Evolutionary conservation across 2,113 vertebrate genomes (phyloP).

Genomic region (Charina bottae): DNA sequence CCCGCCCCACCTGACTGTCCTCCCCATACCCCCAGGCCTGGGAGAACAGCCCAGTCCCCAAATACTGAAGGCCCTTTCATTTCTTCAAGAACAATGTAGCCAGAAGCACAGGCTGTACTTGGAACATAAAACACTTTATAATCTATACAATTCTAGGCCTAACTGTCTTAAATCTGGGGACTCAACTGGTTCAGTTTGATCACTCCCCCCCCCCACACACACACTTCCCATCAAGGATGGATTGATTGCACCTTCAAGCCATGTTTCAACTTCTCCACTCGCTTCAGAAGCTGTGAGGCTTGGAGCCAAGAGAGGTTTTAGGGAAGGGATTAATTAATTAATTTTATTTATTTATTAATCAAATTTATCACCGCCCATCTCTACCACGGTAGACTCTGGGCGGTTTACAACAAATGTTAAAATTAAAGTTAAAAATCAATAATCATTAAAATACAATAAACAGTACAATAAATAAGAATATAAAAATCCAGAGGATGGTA

Average conservation of each 20-base stretch:
- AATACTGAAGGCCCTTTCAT: rapidly evolving
- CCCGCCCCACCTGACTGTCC: not conserved
- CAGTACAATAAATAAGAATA: too few relatives aligned
- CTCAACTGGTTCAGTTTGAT: not conserved
- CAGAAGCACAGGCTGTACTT: not conserved
- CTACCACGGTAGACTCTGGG: too few relatives aligned
- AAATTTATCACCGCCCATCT: too few relatives aligned
- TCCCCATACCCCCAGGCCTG: not conserved
- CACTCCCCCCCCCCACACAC: not conserved
- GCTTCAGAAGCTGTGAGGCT: not conserved
- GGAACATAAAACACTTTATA: not conserved
- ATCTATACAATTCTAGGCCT: not conserved
- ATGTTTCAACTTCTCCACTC: not conserved
- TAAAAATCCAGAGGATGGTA: too few relatives aligned
- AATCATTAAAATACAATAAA: too few relatives aligned
- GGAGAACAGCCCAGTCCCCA: not conserved
- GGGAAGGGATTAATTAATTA: not conserved
- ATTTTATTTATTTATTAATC: too few relatives aligned
- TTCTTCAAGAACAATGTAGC: rapidly evolving
- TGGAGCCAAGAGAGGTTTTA: slow-evolving; percentile 8
- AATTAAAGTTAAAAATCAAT: too few relatives aligned
- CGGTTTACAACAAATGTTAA: too few relatives aligned
- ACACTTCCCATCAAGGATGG: not conserved
- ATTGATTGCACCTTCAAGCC: slow-evolving; percentile 15
- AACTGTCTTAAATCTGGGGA: not conserved